Evolutionary conservation across 2,888 invertebrate genomes (phyloP).

Genomic region (Lepidochitona cinerea): DNA sequence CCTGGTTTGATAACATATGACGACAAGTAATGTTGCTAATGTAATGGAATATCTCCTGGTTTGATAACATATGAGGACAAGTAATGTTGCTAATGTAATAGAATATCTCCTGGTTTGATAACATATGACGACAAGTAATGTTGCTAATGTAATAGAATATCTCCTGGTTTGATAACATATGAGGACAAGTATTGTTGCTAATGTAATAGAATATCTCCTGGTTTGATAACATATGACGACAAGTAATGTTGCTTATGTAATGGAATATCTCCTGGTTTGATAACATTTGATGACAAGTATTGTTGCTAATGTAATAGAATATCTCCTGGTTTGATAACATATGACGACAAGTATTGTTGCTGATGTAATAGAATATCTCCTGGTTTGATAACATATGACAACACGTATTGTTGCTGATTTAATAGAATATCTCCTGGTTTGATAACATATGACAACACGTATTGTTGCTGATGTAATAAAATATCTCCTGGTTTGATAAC

Average conservation of each 20-base stretch:
- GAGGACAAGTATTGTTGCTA: neutral
- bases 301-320: neutral
- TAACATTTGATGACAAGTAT: neutral
- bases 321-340: neutral
- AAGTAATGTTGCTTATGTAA: neutral
- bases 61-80: neutral
- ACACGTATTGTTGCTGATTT: neutral
- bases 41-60: neutral
- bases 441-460: no score
- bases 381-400: neutral
- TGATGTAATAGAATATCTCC: neutral
- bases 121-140: no score
- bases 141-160: neutral
- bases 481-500: neutral
- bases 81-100: neutral
- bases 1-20: no score
- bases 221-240: no score
- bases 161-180: neutral
- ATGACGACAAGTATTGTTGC: no score
- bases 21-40: no score
- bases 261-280: neutral
- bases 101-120: neutral
- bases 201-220: neutral
- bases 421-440: neutral
- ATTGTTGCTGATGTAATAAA: neutral